phyloP scores from a whole-genome alignment of 2,888 invertebrate genomes.

The Ommatoiulus sabulosus region DNA sequence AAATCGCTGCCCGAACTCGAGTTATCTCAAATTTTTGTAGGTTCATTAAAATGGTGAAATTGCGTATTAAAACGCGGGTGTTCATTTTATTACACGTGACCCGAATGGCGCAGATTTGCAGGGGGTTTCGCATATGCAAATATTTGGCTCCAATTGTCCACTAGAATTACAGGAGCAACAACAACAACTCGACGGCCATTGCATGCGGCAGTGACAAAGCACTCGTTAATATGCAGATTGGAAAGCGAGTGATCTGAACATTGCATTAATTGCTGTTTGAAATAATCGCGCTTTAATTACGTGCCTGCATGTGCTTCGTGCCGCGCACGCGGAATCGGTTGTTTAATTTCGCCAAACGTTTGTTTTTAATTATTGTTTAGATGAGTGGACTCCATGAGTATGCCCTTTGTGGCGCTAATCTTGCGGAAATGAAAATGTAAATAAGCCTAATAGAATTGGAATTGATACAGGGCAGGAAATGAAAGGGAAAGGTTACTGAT shows the following conservation, averaged over 20 bases:
- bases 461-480: no score
- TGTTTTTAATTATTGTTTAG: not conserved
- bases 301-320: not conserved
- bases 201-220: not conserved
- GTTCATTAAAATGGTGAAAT: constrained; percentile 2
- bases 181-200: not conserved
- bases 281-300: not conserved
- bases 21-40: not conserved
- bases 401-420: not conserved
- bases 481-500: no score
- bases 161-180: not conserved
- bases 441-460: no score
- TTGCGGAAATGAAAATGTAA: no score
- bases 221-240: not conserved
- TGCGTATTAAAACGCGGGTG: not conserved
- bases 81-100: not conserved
- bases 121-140: not conserved
- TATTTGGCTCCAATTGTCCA: not conserved
- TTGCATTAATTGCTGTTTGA: not conserved
- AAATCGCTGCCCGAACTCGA: not conserved
- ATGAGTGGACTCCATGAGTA: not conserved
- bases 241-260: not conserved
- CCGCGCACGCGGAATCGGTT: not conserved
- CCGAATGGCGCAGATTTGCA: not conserved
- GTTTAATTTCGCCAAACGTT: not conserved